Base-by-base conservation (phyloP, 2,797 vertebrate genomes). In the Pempheris klunzingeri region DNA sequence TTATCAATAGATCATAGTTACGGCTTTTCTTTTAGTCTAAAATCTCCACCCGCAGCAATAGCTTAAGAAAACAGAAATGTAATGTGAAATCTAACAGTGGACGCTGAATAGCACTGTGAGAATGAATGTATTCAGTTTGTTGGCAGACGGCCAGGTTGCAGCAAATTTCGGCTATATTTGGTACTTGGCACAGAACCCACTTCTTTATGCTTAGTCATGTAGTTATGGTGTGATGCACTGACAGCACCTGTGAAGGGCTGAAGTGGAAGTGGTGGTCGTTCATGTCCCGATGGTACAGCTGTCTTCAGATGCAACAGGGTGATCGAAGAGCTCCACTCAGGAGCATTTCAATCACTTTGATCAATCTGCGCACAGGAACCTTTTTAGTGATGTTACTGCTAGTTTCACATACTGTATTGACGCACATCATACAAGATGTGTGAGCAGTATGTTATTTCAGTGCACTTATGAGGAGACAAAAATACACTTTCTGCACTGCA, bases 321-420 rank as follows among this genome's bases (percentile, higher is more conserved):
- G 32, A 75, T 86, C 44, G 65, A 50, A 75, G 41, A 44, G 30
- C 47, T 67, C 44, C 52, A 78, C 7, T 24, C 12, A 15, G 60
- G 52, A 70, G 38, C n/a, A 10, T 36, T 43, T 72, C 34, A 24
- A 62, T 80, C 24, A 13, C n/a, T 17, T 47, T 24, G n/a, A 74
- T 77, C 28, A 57, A 13, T 80, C 30, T 53, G 34, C 71, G 55
- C 68, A 55, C 26, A 72, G 44, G 26, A 83, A 69, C 22, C 82
- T 10, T 67, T n/a, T 67, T n/a, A 11, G 30, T 82, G 82, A 82
- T 53, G 49, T 73, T 69, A 43, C 57, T 54, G 32, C 57, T 15
- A 68, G 77, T 83, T 86, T 88, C 80, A 76, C 55, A 75, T 5
- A 43, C 55, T 28, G 4, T 14, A 59, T 14, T 77, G 68, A 84